Base-by-base conservation (phyloP, 2,888 invertebrate species). In the Micropterix aruncella region DNA sequence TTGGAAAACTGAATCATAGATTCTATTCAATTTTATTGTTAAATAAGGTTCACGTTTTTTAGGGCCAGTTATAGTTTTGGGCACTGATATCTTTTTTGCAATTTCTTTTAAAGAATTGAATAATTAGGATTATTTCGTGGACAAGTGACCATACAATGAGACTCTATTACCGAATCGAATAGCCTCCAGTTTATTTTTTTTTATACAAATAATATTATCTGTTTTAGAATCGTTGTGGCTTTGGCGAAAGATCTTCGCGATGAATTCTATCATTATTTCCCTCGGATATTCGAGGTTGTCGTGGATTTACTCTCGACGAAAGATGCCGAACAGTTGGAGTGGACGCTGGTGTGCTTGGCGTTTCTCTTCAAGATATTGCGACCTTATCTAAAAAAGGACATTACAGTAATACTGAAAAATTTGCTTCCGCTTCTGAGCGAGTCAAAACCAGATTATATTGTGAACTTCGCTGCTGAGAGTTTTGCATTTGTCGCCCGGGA, bases 401-500 rank as follows among this genome's bases (percentile, higher is more conserved):
- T 93, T 40, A 74, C 77, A 40, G 68, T 73, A 12, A 79, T 92
- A 0, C 77, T 89, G 50, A 76, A 77, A 50, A 70, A 77, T 40
- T 73, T 89, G 5, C 60, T 88, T 27, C 88, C 90, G 0, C 64
- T 95, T 3, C 61, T 95, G 36, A 82, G 83, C 52, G 80, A 82
- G 43, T 68, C 71, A n/a, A 80, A 82, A 54, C 87, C 89, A 17
- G 77, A 79, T 48, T 91, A 93, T 58, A 81, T 96, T 16, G 83
- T 87, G 52, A 85, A 85, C 56, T 97, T 96, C 75, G 93, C 95
- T 3, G 91, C 93, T 0, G 94, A 96, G 65, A 89, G 93, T 62
- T 95, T 96, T 72, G 87, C 95, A 1, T 96, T 92, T 70, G 83
- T 97, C 1, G 86, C 92, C 2, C 73, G 95, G 51, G 91, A 91